Conservation (phyloP, 2,888 invertebrate species). For the Spisula subtruncata region DNA sequence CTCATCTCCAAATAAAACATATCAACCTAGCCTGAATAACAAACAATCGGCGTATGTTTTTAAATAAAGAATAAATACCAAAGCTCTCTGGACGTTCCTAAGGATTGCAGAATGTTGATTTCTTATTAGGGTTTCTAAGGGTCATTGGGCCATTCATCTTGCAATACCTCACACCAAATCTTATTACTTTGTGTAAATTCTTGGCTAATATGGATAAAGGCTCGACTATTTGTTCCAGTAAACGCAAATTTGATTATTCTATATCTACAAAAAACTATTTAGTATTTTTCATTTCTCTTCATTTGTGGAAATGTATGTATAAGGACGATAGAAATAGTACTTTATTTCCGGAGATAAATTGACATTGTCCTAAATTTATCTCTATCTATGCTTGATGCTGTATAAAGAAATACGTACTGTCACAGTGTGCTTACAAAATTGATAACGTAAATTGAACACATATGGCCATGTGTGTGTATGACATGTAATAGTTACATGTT, state of each 20-base stretch:
- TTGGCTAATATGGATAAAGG: background rate
- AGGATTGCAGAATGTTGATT: background rate
- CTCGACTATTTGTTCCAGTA: background rate
- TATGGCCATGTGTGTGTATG: no score
- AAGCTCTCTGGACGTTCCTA: background rate
- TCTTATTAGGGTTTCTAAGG: background rate
- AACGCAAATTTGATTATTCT: background rate
- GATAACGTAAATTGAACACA: no score
- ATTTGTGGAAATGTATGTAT: background rate
- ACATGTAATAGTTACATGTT: no score
- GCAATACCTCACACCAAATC: background rate
- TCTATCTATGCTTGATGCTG: no score
- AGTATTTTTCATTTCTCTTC: background rate
- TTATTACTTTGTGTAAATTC: background rate
- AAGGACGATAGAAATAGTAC: no score
- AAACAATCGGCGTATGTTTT: no score
- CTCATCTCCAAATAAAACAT: no score
- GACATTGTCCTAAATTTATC: no score
- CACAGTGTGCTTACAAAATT: no score
- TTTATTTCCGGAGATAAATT: no score
- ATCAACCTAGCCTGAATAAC: no score
- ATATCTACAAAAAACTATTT: background rate
- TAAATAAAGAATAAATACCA: background rate
- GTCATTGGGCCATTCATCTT: background rate
- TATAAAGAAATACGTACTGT: no score